phyloP scores from a whole-genome alignment of 2,113 vertebrate species.

The Caranx melampygus region DNA sequence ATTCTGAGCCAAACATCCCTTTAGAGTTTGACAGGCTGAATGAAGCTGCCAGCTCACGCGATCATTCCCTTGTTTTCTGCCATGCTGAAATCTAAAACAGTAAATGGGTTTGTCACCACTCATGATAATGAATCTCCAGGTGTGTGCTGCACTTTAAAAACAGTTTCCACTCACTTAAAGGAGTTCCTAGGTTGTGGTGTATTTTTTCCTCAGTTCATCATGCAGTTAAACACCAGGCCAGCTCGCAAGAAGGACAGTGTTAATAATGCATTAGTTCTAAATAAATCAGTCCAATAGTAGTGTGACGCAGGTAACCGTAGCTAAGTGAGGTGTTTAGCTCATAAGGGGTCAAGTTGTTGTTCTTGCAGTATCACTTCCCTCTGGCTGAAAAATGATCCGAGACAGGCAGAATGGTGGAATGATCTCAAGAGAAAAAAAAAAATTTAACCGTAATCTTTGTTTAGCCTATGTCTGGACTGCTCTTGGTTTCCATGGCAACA shows the following conservation, averaged over 20 bases:
- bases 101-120: background rate
- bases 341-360: conserved; percentile 37
- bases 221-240: conserved; percentile 17
- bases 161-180: conserved; percentile 1
- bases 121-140: background rate
- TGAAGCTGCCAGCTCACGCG: background rate
- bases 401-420: conserved; percentile 11
- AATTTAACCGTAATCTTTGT: conserved; percentile 36
- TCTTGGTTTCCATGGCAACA: conserved; percentile 69
- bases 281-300: conserved; percentile 51
- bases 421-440: background rate
- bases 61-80: too few relatives aligned
- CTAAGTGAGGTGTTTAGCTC: conserved; percentile 51
- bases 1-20: too few relatives aligned
- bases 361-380: conserved; percentile 29
- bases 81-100: background rate
- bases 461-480: conserved; percentile 46
- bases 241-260: conserved; percentile 29
- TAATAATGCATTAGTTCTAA: conserved; percentile 51
- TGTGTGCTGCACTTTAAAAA: background rate
- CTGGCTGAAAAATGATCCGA: background rate
- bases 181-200: conserved; percentile 8
- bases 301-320: conserved; percentile 44
- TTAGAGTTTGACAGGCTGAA: background rate
- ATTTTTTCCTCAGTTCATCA: background rate